Evolutionary conservation across 2,797 vertebrate genomes (phyloP).

Genomic region (Sciurus vulgaris): DNA sequence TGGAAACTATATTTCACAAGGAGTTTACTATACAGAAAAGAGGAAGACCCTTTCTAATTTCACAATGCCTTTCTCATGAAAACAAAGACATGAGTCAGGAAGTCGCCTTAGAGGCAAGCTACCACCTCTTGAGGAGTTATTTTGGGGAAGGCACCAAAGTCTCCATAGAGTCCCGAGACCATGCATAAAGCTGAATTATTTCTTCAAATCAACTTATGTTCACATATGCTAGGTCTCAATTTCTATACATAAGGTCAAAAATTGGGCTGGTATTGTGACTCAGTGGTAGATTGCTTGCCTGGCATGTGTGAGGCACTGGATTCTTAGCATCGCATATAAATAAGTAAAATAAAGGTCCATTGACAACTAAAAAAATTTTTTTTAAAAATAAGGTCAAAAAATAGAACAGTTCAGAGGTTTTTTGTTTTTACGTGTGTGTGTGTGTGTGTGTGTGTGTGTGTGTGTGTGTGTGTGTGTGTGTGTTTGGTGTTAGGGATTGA

Average conservation of each 20-base stretch:
- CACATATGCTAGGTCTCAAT: conserved; percentile 28
- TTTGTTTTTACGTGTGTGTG: not conserved
- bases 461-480: not conserved
- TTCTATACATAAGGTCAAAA: conserved; percentile 53
- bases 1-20: conserved; percentile 17
- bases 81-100: conserved; percentile 23
- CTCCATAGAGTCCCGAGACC: not conserved
- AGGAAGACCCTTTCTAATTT: not conserved
- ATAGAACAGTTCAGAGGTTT: not conserved
- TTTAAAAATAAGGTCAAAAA: conserved; percentile 34
- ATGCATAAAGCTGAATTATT: not conserved
- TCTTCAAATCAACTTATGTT: conserved; percentile 39
- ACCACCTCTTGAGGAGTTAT: not conserved
- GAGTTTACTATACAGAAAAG: conserved; percentile 49
- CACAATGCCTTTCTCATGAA: conserved; percentile 22
- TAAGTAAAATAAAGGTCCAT: too few species aligned
- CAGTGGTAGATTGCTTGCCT: too few species aligned
- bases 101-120: conserved; percentile 1
- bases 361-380: too few species aligned
- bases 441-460: not conserved
- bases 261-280: too few species aligned
- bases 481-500: not conserved
- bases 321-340: too few species aligned
- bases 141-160: not conserved
- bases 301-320: too few species aligned